Evolutionary conservation across 2,888 invertebrate genomes (phyloP).

Genomic region (Charanyca ferruginea): DNA sequence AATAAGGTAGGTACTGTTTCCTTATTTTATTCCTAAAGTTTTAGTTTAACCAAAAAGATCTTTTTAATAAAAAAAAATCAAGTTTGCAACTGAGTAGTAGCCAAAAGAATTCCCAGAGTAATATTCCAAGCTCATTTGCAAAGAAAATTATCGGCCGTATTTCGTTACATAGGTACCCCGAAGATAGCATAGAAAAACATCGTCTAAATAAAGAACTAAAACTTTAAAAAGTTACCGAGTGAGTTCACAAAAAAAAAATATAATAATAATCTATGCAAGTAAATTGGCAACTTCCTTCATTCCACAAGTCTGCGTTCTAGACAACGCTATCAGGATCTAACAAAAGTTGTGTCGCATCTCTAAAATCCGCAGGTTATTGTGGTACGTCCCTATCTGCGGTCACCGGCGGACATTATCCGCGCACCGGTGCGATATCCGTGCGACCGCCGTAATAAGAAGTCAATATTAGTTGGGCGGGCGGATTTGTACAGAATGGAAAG

Average conservation of each 20-base stretch:
- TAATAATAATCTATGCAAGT: constrained; percentile 20
- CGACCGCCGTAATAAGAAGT: constrained; percentile 83
- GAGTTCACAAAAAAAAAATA: constrained; percentile 29
- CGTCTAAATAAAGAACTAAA: constrained; percentile 13
- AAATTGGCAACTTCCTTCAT: constrained; percentile 31
- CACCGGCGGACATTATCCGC: constrained; percentile 67
- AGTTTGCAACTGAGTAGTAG: not conserved
- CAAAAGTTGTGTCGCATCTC: constrained; percentile 57
- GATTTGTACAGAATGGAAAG: constrained; percentile 69
- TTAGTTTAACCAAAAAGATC: no score
- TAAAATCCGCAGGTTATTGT: constrained; percentile 74
- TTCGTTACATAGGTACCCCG: not conserved
- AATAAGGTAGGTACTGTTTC: no score
- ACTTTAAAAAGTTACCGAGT: constrained; percentile 11
- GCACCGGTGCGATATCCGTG: constrained; percentile 75
- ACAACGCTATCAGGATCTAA: constrained; percentile 50
- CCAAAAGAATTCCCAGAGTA: not conserved
- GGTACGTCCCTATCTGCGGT: constrained; percentile 69
- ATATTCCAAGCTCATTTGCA: constrained; percentile 3
- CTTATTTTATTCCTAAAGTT: no score
- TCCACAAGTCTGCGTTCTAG: constrained; percentile 23
- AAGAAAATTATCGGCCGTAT: constrained; percentile 18
- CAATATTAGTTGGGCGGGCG: constrained; percentile 87
- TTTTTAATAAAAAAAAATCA: no score
- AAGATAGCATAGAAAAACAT: constrained; percentile 4